A percentile compares a stretch with the other conserved stretches of the same genome.
Conservation (phyloP, 2,113 vertebrate species). For the Cynoglossus semilaevis region DNA sequence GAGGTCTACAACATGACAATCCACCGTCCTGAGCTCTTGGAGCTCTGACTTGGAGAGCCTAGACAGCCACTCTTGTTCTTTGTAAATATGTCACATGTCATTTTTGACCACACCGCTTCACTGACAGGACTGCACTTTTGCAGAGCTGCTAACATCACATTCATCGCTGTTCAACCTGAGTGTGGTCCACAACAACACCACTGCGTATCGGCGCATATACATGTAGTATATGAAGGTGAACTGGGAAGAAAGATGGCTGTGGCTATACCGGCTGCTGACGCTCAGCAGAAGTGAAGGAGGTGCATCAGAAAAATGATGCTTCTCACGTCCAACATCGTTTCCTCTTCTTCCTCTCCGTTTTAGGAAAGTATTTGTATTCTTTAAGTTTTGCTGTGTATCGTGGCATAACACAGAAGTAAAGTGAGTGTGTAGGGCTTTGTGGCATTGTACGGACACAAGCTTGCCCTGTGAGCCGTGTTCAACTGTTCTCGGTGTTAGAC, state of each 20-base stretch:
- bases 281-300: conserved; percentile 40
- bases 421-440: conserved; percentile 78
- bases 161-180: conserved; percentile 11
- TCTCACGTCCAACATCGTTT: conserved; percentile 12
- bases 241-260: conserved; percentile 19
- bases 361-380: conserved; percentile 68
- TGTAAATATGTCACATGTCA: too few species aligned
- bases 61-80: neutral
- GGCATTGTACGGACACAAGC: conserved; percentile 54
- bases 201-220: conserved; percentile 13
- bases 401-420: conserved; percentile 78
- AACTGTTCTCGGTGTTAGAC: conserved; percentile 79
- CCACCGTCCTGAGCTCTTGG: conserved; percentile 13
- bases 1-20: conserved; percentile 39
- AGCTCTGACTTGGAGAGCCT: conserved; percentile 5
- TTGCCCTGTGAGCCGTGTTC: conserved; percentile 81
- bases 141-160: conserved; percentile 32
- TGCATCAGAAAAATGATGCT: conserved; percentile 8
- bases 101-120: neutral
- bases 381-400: conserved; percentile 75
- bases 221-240: conserved; percentile 37
- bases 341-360: conserved; percentile 59
- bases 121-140: conserved; percentile 21
- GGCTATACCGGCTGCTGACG: conserved; percentile 36
- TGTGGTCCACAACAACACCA: conserved; percentile 14